These are phyloP conservation scores for Melopsittacus undulatus DNA, from an alignment of 2,797 vertebrate genomes.

Conservation along the genomic window DNA sequence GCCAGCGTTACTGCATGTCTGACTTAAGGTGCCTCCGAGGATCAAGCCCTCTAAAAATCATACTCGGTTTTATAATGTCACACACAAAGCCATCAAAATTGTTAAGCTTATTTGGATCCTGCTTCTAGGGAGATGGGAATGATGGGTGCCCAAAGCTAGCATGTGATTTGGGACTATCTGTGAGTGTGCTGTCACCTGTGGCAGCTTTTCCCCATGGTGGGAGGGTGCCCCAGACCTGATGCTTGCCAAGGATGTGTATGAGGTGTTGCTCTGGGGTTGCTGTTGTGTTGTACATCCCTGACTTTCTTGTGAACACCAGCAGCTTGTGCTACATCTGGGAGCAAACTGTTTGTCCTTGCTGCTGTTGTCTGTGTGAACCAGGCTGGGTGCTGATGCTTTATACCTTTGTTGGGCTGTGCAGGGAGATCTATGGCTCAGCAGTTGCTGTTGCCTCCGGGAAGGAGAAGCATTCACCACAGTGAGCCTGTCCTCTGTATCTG, in stretches of 20 bases:
- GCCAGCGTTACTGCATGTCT: background rate
- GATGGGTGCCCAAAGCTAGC: background rate
- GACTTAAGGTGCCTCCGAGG: background rate
- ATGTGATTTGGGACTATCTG: background rate
- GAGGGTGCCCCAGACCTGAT: background rate
- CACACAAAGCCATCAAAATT: background rate
- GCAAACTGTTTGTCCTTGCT: background rate
- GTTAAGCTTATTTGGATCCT: background rate
- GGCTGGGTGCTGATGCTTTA: background rate
- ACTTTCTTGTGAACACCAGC: background rate
- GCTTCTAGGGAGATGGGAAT: background rate
- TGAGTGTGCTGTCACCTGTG: accelerated
- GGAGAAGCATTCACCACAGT: background rate
- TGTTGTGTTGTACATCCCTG: background rate
- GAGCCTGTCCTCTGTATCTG: slow-evolving; percentile 16
- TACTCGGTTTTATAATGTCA: background rate
- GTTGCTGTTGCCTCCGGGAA: background rate
- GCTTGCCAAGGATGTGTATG: accelerated
- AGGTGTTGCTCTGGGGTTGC: accelerated
- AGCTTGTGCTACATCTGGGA: background rate
- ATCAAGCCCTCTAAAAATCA: background rate
- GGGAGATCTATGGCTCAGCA: background rate
- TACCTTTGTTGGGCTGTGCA: background rate
- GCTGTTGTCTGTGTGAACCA: background rate
- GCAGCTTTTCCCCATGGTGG: background rate